Percentiles rank a stretch among this genome's conserved stretches.
phyloP scores from a whole-genome alignment of 1,140 invertebrate genomes.

The Lordiphosa collinella region DNA sequence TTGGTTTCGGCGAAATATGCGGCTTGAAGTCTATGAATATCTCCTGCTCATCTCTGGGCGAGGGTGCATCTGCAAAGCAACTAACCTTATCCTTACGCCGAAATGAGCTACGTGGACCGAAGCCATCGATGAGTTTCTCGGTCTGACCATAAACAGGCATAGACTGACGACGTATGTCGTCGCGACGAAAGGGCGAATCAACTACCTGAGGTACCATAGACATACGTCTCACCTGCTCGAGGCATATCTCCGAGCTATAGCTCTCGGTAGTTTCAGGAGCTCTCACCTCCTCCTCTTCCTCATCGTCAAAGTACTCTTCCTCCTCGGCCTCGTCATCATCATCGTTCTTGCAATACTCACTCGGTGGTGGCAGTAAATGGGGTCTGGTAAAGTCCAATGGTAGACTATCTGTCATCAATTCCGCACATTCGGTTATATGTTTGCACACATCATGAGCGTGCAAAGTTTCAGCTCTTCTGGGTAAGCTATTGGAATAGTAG shows the following conservation, averaged over 20 bases:
- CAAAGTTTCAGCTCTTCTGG: slow-evolving; percentile 44
- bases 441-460: slow-evolving; percentile 68
- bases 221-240: slow-evolving; percentile 52
- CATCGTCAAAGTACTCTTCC: slow-evolving; percentile 44
- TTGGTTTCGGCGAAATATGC: slow-evolving; percentile 83
- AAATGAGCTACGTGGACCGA: slow-evolving; percentile 62
- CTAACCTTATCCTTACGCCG: slow-evolving; percentile 64
- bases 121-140: slow-evolving; percentile 70
- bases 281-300: slow-evolving; percentile 46
- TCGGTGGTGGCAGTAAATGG: slow-evolving; percentile 64
- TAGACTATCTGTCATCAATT: slow-evolving; percentile 57
- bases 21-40: slow-evolving; percentile 93
- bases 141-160: slow-evolving; percentile 74
- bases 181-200: slow-evolving; percentile 60
- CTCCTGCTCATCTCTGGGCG: slow-evolving; percentile 84
- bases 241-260: slow-evolving; percentile 53
- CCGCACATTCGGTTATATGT: slow-evolving; percentile 69
- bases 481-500: slow-evolving; percentile 71
- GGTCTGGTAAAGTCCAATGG: slow-evolving; percentile 64
- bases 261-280: slow-evolving; percentile 50
- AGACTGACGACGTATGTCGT: slow-evolving; percentile 63
- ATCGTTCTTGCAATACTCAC: slow-evolving; percentile 68
- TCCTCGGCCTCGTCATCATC: slow-evolving; percentile 49
- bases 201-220: slow-evolving; percentile 64
- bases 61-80: slow-evolving; percentile 49